Conservation (phyloP, 2,797 vertebrate genomes). For the Clarias laeviceps region DNA sequence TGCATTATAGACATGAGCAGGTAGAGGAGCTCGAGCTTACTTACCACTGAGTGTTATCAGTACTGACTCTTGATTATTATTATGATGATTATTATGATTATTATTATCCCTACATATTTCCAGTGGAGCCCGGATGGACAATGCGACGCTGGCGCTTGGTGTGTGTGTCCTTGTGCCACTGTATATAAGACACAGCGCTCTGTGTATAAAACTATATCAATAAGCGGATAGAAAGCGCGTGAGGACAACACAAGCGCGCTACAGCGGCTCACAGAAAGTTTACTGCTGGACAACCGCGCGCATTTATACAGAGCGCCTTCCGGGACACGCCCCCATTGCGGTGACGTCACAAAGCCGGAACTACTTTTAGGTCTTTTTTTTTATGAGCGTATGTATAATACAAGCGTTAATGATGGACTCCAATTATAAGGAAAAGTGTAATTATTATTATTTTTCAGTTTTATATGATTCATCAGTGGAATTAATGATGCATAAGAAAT, state of each 20-base stretch:
- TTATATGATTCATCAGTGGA: not conserved
- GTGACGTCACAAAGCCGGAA: conserved; percentile 64
- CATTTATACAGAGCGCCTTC: conserved; percentile 18
- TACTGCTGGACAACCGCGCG: not conserved
- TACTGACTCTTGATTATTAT: not conserved
- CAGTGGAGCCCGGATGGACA: not conserved
- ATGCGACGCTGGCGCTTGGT: not conserved
- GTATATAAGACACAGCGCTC: not conserved
- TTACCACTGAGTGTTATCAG: not conserved
- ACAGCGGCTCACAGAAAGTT: conserved; percentile 7
- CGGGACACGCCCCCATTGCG: conserved; percentile 26
- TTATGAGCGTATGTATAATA: not conserved
- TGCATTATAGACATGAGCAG: not conserved
- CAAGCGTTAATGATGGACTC: not conserved
- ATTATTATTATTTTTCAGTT: not conserved
- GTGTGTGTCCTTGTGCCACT: not conserved
- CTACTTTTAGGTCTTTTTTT: conserved; percentile 67
- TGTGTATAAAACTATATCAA: conserved; percentile 1
- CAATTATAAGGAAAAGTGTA: not conserved
- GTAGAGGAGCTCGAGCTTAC: not conserved
- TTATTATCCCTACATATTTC: not conserved
- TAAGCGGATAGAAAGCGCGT: not conserved
- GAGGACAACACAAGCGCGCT: not conserved
- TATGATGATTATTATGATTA: not conserved
- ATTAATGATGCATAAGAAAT: not conserved